Evolutionary conservation across 2,797 vertebrate genomes (phyloP).

Genomic region (Paguma larvata): DNA sequence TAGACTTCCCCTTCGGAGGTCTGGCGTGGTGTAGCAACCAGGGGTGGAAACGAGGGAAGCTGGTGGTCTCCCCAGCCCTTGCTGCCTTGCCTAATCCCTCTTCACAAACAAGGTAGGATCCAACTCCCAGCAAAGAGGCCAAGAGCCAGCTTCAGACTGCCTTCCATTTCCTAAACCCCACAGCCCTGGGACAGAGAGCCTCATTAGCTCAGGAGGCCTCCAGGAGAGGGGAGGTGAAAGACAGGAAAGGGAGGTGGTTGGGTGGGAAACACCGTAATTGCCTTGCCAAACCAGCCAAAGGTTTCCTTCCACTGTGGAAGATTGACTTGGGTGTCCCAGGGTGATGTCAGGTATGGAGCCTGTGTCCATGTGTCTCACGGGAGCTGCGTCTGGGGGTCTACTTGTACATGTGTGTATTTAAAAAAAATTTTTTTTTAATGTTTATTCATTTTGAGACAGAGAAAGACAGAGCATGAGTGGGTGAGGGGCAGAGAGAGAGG

Average conservation of each 20-base stretch:
- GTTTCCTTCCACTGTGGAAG: neutral
- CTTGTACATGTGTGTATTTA: neutral
- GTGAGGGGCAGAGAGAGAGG: too few relatives aligned
- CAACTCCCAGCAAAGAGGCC: neutral
- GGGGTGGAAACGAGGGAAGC: neutral
- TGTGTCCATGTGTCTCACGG: too few relatives aligned
- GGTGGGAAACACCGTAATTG: neutral
- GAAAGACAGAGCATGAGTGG: too few relatives aligned
- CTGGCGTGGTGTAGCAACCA: neutral
- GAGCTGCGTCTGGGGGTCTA: neutral
- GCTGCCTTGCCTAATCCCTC: neutral
- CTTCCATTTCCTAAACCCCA: neutral
- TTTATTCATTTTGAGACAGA: too few relatives aligned
- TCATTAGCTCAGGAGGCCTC: neutral
- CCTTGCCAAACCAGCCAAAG: neutral
- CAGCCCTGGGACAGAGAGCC: neutral
- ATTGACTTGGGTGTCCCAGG: neutral
- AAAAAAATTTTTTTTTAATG: too few relatives aligned
- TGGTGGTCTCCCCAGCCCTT: neutral
- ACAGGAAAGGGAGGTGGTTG: neutral
- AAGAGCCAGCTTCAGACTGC: neutral
- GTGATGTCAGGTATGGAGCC: neutral
- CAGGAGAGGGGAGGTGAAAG: neutral
- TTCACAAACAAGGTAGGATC: neutral
- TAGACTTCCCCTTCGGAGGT: neutral